Percentiles rank a stretch among this genome's conserved stretches.
Evolutionary conservation across 2,888 invertebrate species (phyloP).

Genomic region (Hirtodrosophila confusa): DNA sequence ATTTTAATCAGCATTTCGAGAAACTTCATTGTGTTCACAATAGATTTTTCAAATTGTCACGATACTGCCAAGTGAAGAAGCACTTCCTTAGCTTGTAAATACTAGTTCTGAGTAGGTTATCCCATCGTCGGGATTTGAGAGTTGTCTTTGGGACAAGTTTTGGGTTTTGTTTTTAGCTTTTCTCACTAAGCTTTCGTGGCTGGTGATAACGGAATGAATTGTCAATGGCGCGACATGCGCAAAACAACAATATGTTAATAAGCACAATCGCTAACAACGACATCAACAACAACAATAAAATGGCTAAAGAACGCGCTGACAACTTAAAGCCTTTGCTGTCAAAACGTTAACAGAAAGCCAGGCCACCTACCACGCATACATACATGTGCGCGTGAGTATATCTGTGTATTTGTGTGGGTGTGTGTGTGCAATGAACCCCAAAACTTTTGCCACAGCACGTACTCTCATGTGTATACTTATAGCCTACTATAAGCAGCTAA

Average conservation of each 20-base stretch:
- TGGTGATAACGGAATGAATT: constrained; percentile 69
- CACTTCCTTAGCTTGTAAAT: no score
- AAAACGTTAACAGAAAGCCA: constrained; percentile 59
- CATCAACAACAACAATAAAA: constrained; percentile 39
- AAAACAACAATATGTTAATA: constrained; percentile 70
- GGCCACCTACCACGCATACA: constrained; percentile 17
- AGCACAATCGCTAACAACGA: constrained; percentile 36
- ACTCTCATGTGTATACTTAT: constrained; percentile 37
- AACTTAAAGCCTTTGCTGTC: constrained; percentile 75
- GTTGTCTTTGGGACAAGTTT: constrained; percentile 21
- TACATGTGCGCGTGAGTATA: not conserved
- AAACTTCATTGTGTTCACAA: no score
- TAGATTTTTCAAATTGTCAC: no score
- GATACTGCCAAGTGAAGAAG: no score
- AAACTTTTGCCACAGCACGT: constrained; percentile 69
- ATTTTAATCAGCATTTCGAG: no score
- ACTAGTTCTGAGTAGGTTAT: constrained; percentile 15
- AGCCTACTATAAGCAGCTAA: constrained; percentile 47
- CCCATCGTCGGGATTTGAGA: constrained; percentile 13
- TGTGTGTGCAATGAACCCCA: constrained; percentile 55
- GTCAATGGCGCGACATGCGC: constrained; percentile 66
- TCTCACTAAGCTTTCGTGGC: constrained; percentile 48
- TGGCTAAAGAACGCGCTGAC: constrained; percentile 69
- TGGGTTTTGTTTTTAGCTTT: constrained; percentile 44
- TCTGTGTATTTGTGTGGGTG: constrained; percentile 2